Conservation (phyloP, 2,888 invertebrate species). For the Chironomus tentans region DNA sequence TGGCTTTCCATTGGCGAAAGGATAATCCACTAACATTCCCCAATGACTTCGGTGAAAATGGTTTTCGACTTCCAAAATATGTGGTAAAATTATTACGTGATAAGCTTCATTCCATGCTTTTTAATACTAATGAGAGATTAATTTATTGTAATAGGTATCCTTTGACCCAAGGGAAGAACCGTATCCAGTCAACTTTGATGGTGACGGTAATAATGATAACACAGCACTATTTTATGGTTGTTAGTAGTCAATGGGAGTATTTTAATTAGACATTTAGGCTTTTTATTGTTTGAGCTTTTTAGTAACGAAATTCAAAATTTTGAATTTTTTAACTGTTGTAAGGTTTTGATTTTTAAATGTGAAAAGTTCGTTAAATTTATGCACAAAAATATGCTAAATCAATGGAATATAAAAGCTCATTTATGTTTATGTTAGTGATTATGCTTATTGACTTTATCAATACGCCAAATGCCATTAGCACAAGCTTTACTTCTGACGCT, state of each 20-base stretch:
- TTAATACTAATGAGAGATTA: neutral
- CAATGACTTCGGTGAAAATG: slow-evolving; percentile 46
- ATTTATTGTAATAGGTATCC: slow-evolving; percentile 32
- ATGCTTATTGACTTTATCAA: too few relatives aligned
- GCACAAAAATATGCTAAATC: too few relatives aligned
- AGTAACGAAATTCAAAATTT: neutral
- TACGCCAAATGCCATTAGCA: too few relatives aligned
- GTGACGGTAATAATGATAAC: slow-evolving; percentile 46
- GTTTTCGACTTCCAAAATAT: slow-evolving; percentile 53
- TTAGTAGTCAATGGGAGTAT: slow-evolving; percentile 23
- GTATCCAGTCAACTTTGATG: slow-evolving; percentile 50
- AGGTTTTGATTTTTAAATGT: too few relatives aligned
- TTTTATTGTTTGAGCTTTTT: neutral
- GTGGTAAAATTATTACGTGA: slow-evolving; percentile 40
- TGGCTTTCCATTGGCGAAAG: slow-evolving; percentile 54
- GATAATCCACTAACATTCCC: slow-evolving; percentile 47
- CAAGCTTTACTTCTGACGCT: too few relatives aligned
- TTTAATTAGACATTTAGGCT: neutral
- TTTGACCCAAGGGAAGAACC: slow-evolving; percentile 52
- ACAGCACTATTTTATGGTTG: slow-evolving; percentile 1
- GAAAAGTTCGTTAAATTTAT: too few relatives aligned
- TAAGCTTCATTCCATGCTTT: neutral
- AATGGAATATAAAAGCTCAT: too few relatives aligned
- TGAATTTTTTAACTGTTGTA: too few relatives aligned
- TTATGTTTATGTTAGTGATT: too few relatives aligned